phyloP scores from a whole-genome alignment of 2,797 vertebrate genomes.

The Sebastes matsubarae region DNA sequence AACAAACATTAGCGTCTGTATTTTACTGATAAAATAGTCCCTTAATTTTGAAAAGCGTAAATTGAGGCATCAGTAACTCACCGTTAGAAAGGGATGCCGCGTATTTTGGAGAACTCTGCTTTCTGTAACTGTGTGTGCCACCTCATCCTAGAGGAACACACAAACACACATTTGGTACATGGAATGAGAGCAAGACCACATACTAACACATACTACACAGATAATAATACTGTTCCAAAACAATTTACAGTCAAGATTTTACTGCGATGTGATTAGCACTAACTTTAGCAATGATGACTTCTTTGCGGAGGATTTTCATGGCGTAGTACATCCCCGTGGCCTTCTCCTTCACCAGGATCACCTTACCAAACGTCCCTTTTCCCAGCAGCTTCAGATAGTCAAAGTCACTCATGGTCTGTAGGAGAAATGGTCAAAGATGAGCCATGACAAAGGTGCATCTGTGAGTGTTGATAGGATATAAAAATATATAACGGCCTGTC shows the following conservation, averaged over 20 bases:
- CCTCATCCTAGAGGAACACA: constrained; percentile 87
- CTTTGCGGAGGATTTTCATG: constrained; percentile 97
- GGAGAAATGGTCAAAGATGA: constrained; percentile 1
- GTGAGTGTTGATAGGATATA: not conserved
- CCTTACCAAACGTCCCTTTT: constrained; percentile 96
- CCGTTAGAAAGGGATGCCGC: constrained; percentile 94
- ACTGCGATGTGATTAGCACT: constrained; percentile 8
- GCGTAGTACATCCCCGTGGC: constrained; percentile 94
- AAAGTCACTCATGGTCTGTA: constrained; percentile 95
- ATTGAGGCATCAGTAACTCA: constrained; percentile 60
- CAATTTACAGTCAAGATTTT: not conserved
- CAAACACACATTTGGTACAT: constrained; percentile 6
- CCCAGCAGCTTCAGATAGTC: constrained; percentile 97
- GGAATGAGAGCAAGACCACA: not conserved
- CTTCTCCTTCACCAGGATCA: constrained; percentile 94
- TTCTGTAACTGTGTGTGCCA: constrained; percentile 96
- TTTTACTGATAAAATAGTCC: not conserved
- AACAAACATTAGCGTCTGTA: not conserved
- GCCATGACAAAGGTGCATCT: not conserved
- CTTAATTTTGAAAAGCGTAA: not conserved
- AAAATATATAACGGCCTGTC: not conserved
- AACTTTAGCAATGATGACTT: constrained; percentile 96
- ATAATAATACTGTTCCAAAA: not conserved
- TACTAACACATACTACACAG: not conserved
- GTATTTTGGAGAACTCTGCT: constrained; percentile 96